Conservation (phyloP, 2,888 invertebrate genomes). For the Mythimna pallens region DNA sequence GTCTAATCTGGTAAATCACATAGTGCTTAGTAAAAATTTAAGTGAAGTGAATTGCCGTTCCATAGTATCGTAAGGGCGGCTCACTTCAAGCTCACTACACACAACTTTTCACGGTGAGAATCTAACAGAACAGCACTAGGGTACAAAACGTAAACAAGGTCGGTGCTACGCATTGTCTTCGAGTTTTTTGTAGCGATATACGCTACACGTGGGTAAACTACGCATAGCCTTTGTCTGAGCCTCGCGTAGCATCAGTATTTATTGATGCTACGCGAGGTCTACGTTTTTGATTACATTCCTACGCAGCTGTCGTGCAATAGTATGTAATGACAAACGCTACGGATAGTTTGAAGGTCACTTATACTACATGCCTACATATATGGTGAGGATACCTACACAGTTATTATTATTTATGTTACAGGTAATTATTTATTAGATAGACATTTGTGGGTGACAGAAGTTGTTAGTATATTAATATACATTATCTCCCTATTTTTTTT, state of each 20-base stretch:
- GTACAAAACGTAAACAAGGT: not conserved
- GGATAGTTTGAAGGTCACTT: not conserved
- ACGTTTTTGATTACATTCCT: constrained; percentile 2
- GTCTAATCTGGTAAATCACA: not conserved
- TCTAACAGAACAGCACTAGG: not conserved
- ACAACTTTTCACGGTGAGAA: not conserved
- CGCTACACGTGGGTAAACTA: not conserved
- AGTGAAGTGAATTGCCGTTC: not conserved
- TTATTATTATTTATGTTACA: not conserved
- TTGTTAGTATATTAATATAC: too few relatives aligned
- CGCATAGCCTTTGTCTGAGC: not conserved
- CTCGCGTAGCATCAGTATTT: not conserved
- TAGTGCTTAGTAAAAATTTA: not conserved
- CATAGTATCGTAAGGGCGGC: not conserved
- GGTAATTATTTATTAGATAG: too few relatives aligned
- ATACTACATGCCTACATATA: not conserved
- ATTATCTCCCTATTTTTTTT: too few relatives aligned
- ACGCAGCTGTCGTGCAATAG: not conserved
- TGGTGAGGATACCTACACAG: not conserved
- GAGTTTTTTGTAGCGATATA: not conserved
- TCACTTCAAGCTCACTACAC: not conserved
- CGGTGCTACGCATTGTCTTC: constrained; percentile 20
- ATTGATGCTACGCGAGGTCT: not conserved
- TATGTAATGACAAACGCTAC: constrained; percentile 1
- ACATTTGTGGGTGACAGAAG: too few relatives aligned